Evolutionary conservation across 2,797 vertebrate species (phyloP), one percentile per base, ranked within the genome.

Genomic region (Pogonophryne albipinna): DNA sequence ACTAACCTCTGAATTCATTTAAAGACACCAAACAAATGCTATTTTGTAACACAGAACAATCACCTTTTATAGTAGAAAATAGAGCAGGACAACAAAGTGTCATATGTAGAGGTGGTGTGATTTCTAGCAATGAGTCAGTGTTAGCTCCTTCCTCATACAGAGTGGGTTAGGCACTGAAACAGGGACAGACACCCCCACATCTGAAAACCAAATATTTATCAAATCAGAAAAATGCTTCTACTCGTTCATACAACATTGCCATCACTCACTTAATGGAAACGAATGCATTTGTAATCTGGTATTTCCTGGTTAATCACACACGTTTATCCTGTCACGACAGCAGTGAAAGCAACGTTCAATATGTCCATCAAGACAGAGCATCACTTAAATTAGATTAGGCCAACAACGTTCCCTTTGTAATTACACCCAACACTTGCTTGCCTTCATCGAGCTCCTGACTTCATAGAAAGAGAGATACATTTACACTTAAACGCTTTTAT

Each of bases 321-420:
- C 5, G 66, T 41, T 70, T 64, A 65, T 59, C 10, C 17, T 57
- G 45, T 59, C 57, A 64, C 11, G 6, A 19, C 12, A 17, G 17
- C 47, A 47, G 49, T 49, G 10, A 63, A 68, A 41, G 49, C 63
- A 17, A 23, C 34, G 57, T 66, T 70, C 52, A 49, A 5, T 4
- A 27, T 31, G 42, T 60, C 45, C 2, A 17, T 82, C 79, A 74
- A 65, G 23, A 23, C 2, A 2, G 59, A 73, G 34, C 42, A 56
- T 71, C 46, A 53, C 16, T 70, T 76, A 72, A 80, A 90, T 85
- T 78, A 78, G 45, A 83, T 85, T 61, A 79, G 42, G 66, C 59
- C 56, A 76, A 76, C 74, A 64, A 66, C 8, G 12, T 49, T 78
- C 44, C 15, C 38, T 57, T 42, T 63, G 57, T 75, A 53, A 87